A percentile compares a stretch with the other conserved stretches of the same genome.
Conservation (phyloP, 2,797 vertebrate genomes). For the Liasis olivaceus region DNA sequence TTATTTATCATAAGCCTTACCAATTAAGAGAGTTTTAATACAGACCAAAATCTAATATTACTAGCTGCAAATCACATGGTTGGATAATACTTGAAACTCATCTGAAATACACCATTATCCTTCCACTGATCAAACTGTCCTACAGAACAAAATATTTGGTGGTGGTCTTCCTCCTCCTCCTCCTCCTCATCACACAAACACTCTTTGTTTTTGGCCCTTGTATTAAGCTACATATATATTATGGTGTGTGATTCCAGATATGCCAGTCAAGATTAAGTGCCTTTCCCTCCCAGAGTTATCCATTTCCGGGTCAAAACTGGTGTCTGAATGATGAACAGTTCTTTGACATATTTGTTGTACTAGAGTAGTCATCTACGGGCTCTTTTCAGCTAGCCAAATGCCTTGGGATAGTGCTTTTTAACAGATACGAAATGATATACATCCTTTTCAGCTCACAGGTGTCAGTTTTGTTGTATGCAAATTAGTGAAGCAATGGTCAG, state of each 20-base stretch:
- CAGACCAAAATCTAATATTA: background rate
- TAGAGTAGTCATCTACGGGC: background rate
- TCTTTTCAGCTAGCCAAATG: background rate
- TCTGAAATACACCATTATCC: background rate
- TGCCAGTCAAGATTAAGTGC: background rate
- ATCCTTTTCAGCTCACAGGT: background rate
- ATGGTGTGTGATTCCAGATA: background rate
- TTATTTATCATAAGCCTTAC: background rate
- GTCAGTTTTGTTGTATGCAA: background rate
- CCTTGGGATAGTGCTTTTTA: background rate
- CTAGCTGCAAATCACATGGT: background rate
- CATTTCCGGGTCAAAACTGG: background rate
- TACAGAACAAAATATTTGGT: no score
- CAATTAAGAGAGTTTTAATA: background rate
- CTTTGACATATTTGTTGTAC: no score
- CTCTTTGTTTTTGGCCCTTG: background rate
- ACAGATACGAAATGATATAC: background rate
- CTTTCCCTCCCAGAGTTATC: background rate
- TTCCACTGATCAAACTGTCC: background rate
- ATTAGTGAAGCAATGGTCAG: background rate
- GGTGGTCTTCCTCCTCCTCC: no score
- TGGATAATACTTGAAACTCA: background rate
- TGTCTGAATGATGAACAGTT: background rate
- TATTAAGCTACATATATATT: background rate
- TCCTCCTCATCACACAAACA: no score